Conservation (phyloP, 2,113 vertebrate genomes). For the Crypturellus undulatus region DNA sequence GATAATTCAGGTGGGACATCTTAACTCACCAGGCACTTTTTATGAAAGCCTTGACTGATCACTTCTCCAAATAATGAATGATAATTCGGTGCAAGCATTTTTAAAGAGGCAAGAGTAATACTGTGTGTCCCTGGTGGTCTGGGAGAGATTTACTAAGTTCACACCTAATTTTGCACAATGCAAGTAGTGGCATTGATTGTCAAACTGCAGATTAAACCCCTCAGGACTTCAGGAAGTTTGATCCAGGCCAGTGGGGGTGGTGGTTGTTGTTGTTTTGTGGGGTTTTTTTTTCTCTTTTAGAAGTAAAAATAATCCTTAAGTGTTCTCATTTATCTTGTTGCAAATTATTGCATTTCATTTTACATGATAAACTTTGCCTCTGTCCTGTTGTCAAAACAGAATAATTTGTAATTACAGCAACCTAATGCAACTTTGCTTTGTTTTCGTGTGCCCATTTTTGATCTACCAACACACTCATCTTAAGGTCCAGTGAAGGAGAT, state of each 20-base stretch:
- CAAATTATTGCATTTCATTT: not conserved
- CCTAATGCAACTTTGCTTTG: not conserved
- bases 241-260: not conserved
- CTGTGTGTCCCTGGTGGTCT: not conserved
- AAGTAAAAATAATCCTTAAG: not conserved
- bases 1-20: not conserved
- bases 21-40: not conserved
- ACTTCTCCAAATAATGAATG: not conserved
- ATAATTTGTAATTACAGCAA: not conserved
- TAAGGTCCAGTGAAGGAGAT: slow-evolving; percentile 62
- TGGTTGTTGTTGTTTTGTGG: too few relatives aligned
- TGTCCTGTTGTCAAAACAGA: not conserved
- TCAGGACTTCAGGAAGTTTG: not conserved
- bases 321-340: slow-evolving; percentile 5
- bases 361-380: not conserved
- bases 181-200: not conserved
- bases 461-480: not conserved
- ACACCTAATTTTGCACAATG: not conserved
- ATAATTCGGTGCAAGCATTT: not conserved
- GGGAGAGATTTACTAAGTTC: not conserved
- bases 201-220: not conserved
- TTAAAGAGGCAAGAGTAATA: not conserved
- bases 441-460: not conserved
- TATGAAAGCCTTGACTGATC: not conserved
- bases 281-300: not conserved